Conservation (phyloP, 2,888 invertebrate genomes). For the Eudemis profundana region DNA sequence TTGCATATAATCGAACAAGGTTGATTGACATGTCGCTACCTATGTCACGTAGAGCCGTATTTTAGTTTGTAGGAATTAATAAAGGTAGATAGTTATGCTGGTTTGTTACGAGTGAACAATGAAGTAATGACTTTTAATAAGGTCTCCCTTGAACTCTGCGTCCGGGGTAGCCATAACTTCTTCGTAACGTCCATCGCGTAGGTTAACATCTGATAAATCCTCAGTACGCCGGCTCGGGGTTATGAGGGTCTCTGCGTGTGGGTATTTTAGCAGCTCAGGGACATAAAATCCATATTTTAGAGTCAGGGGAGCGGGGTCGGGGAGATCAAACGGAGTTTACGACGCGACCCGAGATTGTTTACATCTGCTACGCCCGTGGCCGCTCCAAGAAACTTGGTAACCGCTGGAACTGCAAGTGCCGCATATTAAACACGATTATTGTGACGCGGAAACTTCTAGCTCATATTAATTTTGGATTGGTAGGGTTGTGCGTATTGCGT, state of each 20-base stretch:
- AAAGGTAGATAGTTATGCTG: neutral
- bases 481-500: conserved; percentile 26
- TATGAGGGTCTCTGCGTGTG: conserved; percentile 74
- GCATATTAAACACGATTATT: conserved; percentile 60
- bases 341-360: conserved; percentile 82
- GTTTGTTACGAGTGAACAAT: neutral
- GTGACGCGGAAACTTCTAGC: conserved; percentile 45
- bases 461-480: conserved; percentile 40
- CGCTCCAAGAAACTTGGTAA: conserved; percentile 78
- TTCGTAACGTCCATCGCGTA: conserved; percentile 19
- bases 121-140: neutral
- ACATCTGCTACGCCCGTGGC: conserved; percentile 82
- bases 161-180: conserved; percentile 20
- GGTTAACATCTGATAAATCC: conserved; percentile 37
- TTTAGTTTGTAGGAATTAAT: too few species aligned
- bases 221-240: conserved; percentile 56
- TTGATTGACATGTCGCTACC: too few species aligned
- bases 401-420: conserved; percentile 71
- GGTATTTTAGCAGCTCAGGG: conserved; percentile 78
- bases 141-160: neutral
- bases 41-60: too few species aligned
- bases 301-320: conserved; percentile 64
- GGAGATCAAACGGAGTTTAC: conserved; percentile 84
- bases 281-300: conserved; percentile 84
- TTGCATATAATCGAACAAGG: too few species aligned